Evolutionary conservation across 1,140 invertebrate species (phyloP).

Genomic region (Phymorhynchus buccinoides): DNA sequence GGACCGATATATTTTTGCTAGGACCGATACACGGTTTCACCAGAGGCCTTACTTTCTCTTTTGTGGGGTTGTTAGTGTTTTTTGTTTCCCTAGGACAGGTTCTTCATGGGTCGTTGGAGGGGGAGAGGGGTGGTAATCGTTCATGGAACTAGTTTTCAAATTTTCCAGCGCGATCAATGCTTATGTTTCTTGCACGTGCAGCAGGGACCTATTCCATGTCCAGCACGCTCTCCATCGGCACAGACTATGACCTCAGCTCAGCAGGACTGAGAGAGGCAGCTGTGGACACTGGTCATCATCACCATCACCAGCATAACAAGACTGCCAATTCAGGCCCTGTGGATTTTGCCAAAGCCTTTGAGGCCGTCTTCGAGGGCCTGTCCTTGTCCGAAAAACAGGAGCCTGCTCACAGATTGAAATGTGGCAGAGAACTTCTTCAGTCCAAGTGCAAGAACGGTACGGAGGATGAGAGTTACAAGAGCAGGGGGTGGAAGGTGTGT

Average conservation of each 20-base stretch:
- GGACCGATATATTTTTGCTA: no score
- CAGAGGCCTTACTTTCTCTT: no score
- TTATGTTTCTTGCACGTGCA: constrained; percentile 69
- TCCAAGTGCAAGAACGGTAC: constrained; percentile 46
- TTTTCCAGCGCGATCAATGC: no score
- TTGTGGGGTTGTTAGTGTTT: no score
- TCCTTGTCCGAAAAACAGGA: constrained; percentile 40
- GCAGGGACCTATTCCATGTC: constrained; percentile 82
- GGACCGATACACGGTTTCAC: no score
- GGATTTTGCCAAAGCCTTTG: constrained; percentile 68
- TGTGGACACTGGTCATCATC: constrained; percentile 76
- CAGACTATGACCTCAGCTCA: constrained; percentile 81
- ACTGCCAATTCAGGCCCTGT: constrained; percentile 73
- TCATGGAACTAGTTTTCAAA: no score
- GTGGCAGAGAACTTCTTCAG: constrained; percentile 48
- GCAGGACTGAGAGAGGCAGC: constrained; percentile 79
- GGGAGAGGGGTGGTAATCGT: no score
- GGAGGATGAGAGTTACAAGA: not conserved
- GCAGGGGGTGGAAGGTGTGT: no score
- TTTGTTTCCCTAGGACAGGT: no score
- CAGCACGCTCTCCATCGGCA: constrained; percentile 82
- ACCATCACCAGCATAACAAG: constrained; percentile 79
- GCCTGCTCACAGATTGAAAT: constrained; percentile 40
- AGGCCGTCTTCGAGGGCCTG: constrained; percentile 39
- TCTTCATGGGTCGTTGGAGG: no score